Conservation (phyloP, 2,113 vertebrate genomes). For the Erinaceus europaeus region DNA sequence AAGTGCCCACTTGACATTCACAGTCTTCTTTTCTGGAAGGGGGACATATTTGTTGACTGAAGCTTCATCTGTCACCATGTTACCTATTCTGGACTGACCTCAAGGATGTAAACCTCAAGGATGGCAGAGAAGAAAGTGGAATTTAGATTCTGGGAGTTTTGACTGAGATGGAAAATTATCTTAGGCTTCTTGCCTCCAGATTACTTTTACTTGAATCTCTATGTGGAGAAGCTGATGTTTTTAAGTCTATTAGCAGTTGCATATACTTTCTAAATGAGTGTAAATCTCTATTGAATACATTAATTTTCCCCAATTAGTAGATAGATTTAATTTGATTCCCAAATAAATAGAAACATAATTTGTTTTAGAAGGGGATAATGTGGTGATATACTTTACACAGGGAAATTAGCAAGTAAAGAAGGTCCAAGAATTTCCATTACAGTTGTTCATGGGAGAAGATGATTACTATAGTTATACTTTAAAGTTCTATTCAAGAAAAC, state of each 20-base stretch:
- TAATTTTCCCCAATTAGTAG: neutral
- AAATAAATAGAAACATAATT: neutral
- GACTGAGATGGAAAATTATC: neutral
- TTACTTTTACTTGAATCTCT: neutral
- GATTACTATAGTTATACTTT: neutral
- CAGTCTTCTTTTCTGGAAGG: no score
- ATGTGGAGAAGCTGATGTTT: neutral
- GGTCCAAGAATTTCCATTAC: neutral
- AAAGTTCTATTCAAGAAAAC: neutral
- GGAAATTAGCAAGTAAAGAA: neutral
- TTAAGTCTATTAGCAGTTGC: neutral
- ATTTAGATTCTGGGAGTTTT: neutral
- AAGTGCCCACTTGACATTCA: neutral
- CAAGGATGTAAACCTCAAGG: neutral
- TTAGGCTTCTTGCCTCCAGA: neutral
- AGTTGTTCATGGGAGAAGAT: neutral
- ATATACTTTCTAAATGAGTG: neutral
- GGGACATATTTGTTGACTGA: no score
- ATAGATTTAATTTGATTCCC: neutral
- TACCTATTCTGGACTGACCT: no score
- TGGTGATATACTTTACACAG: neutral
- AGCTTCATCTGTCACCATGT: no score
- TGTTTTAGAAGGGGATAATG: neutral
- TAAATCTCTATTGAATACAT: neutral
- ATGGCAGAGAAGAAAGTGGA: neutral